Conservation (phyloP, 2,888 invertebrate genomes). For the Aphodius granarius region DNA sequence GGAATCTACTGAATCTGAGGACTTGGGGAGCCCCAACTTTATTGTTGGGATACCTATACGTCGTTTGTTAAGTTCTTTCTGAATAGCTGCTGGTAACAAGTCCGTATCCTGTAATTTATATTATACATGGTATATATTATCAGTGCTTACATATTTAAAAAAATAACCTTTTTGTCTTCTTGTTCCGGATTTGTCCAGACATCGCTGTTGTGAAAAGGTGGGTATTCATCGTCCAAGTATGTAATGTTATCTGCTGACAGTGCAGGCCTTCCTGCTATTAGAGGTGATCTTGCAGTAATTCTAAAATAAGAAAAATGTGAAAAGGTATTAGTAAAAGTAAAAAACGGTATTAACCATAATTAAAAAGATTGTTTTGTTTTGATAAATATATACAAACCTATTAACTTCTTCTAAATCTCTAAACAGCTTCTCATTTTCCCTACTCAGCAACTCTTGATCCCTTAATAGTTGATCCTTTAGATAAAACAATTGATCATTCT, state of each 20-base stretch:
- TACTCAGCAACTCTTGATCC: constrained; percentile 87
- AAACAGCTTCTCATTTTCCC: constrained; percentile 86
- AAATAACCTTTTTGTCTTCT: constrained; percentile 46
- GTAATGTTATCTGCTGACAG: constrained; percentile 62
- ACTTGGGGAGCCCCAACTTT: background rate
- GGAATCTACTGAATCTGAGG: background rate
- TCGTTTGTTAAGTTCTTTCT: constrained; percentile 66
- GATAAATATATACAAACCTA: constrained; percentile 69
- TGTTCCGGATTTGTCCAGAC: constrained; percentile 73
- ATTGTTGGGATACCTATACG: constrained; percentile 56
- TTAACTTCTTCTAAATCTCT: constrained; percentile 88
- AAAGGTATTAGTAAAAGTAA: too few species aligned
- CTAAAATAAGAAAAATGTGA: background rate
- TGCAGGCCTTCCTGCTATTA: constrained; percentile 76
- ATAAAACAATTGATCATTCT: constrained; percentile 83
- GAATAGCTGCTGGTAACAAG: constrained; percentile 64
- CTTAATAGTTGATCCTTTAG: constrained; percentile 78
- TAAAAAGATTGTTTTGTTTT: too few species aligned
- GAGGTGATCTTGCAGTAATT: constrained; percentile 64
- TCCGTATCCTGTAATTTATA: constrained; percentile 30
- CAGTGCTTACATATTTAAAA: background rate
- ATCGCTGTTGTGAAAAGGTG: constrained; percentile 51
- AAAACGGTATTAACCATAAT: too few species aligned
- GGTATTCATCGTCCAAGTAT: constrained; percentile 37
- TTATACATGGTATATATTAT: constrained; percentile 19